A percentile compares a stretch with the other conserved stretches of the same genome.
These are phyloP conservation scores for Mesocricetus auratus DNA, from an alignment of 2,113 vertebrate species.

Conservation along the genomic window DNA sequence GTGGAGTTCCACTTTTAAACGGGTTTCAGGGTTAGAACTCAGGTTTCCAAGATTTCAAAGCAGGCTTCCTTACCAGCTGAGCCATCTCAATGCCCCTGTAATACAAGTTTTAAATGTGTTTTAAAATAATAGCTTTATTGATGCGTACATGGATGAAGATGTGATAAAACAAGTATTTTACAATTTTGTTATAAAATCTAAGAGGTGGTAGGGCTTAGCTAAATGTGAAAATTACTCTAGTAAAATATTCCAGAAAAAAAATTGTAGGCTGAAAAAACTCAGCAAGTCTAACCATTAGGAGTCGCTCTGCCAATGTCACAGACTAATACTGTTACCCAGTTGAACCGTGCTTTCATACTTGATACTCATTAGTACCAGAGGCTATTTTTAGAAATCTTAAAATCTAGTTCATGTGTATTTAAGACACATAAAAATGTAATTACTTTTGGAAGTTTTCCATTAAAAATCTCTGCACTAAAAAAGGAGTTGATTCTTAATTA, in stretches of 20 bases:
- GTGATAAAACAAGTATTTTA: slow-evolving; percentile 35
- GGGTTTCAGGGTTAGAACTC: background rate
- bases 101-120: slow-evolving; percentile 6
- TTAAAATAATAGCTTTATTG: slow-evolving; percentile 23
- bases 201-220: background rate
- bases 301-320: background rate
- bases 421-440: slow-evolving; percentile 56
- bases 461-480: slow-evolving; percentile 56
- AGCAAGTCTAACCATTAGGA: background rate
- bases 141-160: background rate
- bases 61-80: background rate
- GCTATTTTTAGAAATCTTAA: slow-evolving; percentile 76
- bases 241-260: slow-evolving; percentile 30
- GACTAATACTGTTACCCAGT: background rate
- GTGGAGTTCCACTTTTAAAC: background rate
- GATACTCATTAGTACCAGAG: slow-evolving; percentile 52
- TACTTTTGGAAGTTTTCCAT: slow-evolving; percentile 75
- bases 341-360: slow-evolving; percentile 47
- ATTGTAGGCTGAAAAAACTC: background rate
- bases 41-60: background rate
- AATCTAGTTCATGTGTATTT: slow-evolving; percentile 65
- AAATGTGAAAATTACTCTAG: slow-evolving; percentile 22
- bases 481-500: slow-evolving; percentile 71
- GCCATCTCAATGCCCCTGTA: background rate
- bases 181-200: background rate